A percentile compares a stretch with the other conserved stretches of the same genome.
phyloP scores from a whole-genome alignment of 1,140 invertebrate genomes.

The Orussus abietinus region DNA sequence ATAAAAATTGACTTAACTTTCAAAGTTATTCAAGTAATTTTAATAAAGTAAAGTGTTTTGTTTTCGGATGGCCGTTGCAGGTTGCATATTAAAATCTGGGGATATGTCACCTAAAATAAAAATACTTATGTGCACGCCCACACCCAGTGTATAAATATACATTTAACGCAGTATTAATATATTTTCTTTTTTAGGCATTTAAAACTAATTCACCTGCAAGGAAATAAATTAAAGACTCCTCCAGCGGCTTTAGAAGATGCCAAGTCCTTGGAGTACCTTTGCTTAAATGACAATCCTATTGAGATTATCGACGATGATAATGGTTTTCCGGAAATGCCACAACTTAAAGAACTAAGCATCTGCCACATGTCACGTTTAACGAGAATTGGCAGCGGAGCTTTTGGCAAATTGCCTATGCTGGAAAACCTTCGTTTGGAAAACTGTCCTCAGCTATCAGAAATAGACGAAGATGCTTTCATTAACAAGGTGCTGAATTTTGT shows the following conservation, averaged over 20 bases:
- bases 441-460: conserved; percentile 56
- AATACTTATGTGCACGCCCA: no score
- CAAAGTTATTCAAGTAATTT: no score
- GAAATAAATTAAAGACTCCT: conserved; percentile 61
- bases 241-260: conserved; percentile 61
- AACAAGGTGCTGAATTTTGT: no score
- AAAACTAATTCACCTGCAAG: conserved; percentile 63
- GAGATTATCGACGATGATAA: conserved; percentile 45
- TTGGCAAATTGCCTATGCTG: conserved; percentile 54
- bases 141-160: not conserved
- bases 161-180: not conserved
- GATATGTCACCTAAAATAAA: no score
- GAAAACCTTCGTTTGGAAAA: conserved; percentile 55
- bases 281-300: conserved; percentile 68
- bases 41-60: no score
- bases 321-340: conserved; percentile 59
- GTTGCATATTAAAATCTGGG: no score
- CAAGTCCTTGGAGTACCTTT: conserved; percentile 57
- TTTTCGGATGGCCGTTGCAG: no score
- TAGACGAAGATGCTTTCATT: conserved; percentile 55
- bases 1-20: no score
- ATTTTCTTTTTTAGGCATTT: conserved; percentile 47
- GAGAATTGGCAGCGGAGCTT: conserved; percentile 53
- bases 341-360: conserved; percentile 61
- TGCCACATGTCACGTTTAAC: conserved; percentile 59